These are phyloP conservation scores for Stratiomys singularior DNA, from an alignment of 2,888 invertebrate genomes.

Conservation along the genomic window DNA sequence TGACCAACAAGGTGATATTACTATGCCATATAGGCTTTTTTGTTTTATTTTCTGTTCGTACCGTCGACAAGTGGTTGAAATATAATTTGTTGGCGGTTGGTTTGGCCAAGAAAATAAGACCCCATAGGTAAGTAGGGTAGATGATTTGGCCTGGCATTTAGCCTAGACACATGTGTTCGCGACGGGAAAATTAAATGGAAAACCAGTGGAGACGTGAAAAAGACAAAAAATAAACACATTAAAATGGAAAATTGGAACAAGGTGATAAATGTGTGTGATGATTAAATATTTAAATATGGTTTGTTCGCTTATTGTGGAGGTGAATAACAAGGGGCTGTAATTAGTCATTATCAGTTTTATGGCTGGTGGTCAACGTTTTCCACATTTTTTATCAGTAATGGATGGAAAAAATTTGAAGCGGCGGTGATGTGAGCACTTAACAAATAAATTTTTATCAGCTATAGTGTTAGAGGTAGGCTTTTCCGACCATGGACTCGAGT, in stretches of 20 bases:
- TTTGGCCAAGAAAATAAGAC: conserved; percentile 20
- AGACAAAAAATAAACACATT: not conserved
- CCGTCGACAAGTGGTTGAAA: not conserved
- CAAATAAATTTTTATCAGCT: no score
- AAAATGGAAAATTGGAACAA: conserved; percentile 38
- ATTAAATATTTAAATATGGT: conserved; percentile 35
- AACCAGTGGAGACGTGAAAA: conserved; percentile 9
- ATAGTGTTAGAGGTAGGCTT: no score
- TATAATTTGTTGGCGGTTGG: not conserved
- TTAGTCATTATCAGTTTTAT: conserved; percentile 16
- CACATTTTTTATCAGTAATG: no score
- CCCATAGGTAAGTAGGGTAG: not conserved
- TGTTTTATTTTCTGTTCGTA: not conserved
- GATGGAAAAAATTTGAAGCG: no score
- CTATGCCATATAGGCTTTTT: not conserved
- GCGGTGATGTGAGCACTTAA: no score
- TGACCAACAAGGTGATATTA: no score
- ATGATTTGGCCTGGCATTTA: conserved; percentile 20
- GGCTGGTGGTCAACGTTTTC: conserved; percentile 23
- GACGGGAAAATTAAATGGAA: conserved; percentile 33
- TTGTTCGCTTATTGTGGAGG: conserved; percentile 2
- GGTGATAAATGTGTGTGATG: conserved; percentile 35
- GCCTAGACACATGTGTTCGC: conserved; percentile 17
- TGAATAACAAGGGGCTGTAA: not conserved
- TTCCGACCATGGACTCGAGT: no score